phyloP scores from a whole-genome alignment of 2,113 vertebrate species.

The Tyrannus savana region DNA sequence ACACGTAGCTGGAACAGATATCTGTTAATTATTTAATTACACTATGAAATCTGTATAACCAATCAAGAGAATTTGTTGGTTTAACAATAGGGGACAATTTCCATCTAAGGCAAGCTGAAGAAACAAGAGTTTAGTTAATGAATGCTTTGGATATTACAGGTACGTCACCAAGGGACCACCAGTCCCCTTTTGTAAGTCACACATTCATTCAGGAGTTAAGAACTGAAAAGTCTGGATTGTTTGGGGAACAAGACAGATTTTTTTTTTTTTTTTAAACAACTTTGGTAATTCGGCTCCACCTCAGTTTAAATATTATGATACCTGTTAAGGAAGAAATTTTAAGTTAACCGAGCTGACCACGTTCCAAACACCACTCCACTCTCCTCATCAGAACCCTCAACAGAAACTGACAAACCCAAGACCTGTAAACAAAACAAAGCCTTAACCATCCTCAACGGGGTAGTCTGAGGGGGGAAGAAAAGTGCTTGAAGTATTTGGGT shows the following conservation, averaged over 20 bases:
- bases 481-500: background rate
- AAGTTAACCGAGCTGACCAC: background rate
- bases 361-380: background rate
- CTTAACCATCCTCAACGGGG: background rate
- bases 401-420: background rate
- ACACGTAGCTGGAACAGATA: background rate
- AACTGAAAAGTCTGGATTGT: background rate
- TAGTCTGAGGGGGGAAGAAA: accelerated
- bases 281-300: background rate
- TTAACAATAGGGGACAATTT: background rate
- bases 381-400: background rate
- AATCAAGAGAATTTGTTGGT: background rate
- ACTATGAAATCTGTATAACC: background rate
- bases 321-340: background rate
- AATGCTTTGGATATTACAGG: background rate
- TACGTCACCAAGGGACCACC: background rate
- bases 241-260: background rate
- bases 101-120: background rate
- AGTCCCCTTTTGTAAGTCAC: background rate
- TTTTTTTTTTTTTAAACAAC: background rate
- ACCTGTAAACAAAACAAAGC: background rate
- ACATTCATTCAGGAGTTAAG: background rate
- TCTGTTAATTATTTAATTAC: background rate
- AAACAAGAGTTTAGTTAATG: background rate
- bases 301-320: background rate